Percentiles rank a stretch among this genome's conserved stretches.
Conservation (phyloP, 2,888 invertebrate genomes). For the Apamea monoglypha region DNA sequence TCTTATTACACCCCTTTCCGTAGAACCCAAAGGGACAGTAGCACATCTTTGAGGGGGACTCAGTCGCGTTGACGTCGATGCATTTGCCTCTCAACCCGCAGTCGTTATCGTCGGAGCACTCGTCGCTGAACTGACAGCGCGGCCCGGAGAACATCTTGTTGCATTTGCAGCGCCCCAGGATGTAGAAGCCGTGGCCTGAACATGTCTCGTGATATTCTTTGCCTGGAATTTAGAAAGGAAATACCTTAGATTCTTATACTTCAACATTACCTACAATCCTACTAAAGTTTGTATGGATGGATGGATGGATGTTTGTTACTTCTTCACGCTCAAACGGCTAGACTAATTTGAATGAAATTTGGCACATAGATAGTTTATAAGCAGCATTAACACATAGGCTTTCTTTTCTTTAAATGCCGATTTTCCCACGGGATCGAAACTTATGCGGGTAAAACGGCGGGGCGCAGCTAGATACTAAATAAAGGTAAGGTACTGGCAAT, state of each 20-base stretch:
- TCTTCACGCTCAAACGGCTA: no score
- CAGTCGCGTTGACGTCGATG: conserved; percentile 94
- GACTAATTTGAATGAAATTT: no score
- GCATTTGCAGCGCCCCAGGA: conserved; percentile 94
- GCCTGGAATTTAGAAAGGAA: conserved; percentile 82
- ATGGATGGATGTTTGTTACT: no score
- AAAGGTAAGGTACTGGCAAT: no score
- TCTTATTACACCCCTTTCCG: conserved; percentile 95
- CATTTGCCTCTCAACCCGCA: conserved; percentile 97
- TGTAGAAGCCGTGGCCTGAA: conserved; percentile 95
- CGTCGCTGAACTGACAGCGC: conserved; percentile 96
- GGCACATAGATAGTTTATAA: no score
- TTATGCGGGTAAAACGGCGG: no score
- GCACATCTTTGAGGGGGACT: conserved; percentile 95
- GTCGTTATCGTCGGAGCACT: conserved; percentile 95
- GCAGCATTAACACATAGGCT: no score
- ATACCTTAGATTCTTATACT: not conserved
- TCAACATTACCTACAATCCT: not conserved
- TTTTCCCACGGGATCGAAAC: no score
- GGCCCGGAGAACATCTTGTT: conserved; percentile 95
- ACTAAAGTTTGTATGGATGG: no score
- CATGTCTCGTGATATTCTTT: conserved; percentile 96
- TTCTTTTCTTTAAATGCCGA: no score
- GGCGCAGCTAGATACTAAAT: no score
- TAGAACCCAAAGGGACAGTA: conserved; percentile 97